A percentile compares a stretch with the other conserved stretches of the same genome.
Evolutionary conservation across 2,888 invertebrate species (phyloP).

Genomic region (Pristionchus arcanus): DNA sequence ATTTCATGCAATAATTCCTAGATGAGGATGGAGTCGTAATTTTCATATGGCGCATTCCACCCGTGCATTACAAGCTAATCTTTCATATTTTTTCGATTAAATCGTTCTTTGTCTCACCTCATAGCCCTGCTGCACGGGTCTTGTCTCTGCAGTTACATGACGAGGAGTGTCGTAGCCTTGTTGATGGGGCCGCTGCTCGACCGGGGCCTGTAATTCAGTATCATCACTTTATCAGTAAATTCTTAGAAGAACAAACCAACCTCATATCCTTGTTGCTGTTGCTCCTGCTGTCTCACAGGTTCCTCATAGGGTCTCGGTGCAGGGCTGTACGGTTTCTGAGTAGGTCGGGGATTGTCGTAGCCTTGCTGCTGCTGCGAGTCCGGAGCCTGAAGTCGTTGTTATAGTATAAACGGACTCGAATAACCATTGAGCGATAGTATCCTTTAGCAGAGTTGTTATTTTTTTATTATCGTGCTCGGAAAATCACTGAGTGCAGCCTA

Average conservation of each 20-base stretch:
- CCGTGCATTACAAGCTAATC: too few species aligned
- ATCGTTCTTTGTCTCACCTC: neutral
- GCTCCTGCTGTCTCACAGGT: neutral
- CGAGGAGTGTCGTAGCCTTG: slow-evolving; percentile 18
- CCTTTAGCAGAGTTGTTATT: too few species aligned
- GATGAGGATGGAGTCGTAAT: too few species aligned
- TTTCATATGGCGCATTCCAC: too few species aligned
- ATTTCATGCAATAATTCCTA: too few species aligned
- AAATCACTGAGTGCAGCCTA: too few species aligned
- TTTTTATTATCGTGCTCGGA: too few species aligned
- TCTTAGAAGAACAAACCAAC: too few species aligned
- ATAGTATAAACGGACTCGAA: too few species aligned
- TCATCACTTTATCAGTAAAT: too few species aligned
- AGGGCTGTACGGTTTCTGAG: neutral
- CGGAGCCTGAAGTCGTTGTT: too few species aligned
- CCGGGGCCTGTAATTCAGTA: neutral
- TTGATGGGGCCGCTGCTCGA: neutral
- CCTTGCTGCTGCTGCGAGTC: neutral
- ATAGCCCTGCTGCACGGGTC: neutral
- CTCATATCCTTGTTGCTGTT: slow-evolving; percentile 1
- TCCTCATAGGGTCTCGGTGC: slow-evolving; percentile 18
- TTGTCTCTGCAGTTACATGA: neutral
- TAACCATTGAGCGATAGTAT: too few species aligned
- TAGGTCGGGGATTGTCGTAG: neutral
- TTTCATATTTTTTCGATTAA: neutral